phyloP scores from a whole-genome alignment of 2,888 invertebrate species.

The Rhimphoctona megacephalus region DNA sequence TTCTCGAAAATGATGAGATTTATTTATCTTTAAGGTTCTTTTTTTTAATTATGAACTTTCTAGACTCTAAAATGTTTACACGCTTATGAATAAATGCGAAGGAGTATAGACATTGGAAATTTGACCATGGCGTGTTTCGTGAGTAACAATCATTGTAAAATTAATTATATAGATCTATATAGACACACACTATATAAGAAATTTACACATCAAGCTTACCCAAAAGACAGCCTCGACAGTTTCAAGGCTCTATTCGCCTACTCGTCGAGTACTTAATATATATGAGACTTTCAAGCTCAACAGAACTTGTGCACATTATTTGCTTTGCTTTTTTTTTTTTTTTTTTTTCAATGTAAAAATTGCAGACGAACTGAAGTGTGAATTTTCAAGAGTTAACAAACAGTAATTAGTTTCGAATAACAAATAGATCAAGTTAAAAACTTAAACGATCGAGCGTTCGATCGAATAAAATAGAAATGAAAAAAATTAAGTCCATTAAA shows the following conservation, averaged over 20 bases:
- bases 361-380: background rate
- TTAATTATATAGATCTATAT: conserved; percentile 17
- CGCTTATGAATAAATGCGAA: background rate
- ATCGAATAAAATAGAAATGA: background rate
- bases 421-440: background rate
- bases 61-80: background rate
- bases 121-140: conserved; percentile 27
- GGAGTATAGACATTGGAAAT: conserved; percentile 2
- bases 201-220: conserved; percentile 16
- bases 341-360: background rate
- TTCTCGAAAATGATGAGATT: background rate
- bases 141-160: conserved; percentile 7
- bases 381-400: conserved; percentile 2
- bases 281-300: conserved; percentile 25
- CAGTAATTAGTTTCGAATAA: background rate
- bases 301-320: background rate
- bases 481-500: too few species aligned
- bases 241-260: conserved; percentile 46
- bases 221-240: conserved; percentile 49
- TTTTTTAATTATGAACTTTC: background rate
- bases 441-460: background rate
- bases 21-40: background rate
- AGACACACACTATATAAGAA: background rate
- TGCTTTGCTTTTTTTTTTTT: background rate
- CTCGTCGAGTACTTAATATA: conserved; percentile 23